Conservation (phyloP, 2,113 vertebrate species). For the Sturnus vulgaris region DNA sequence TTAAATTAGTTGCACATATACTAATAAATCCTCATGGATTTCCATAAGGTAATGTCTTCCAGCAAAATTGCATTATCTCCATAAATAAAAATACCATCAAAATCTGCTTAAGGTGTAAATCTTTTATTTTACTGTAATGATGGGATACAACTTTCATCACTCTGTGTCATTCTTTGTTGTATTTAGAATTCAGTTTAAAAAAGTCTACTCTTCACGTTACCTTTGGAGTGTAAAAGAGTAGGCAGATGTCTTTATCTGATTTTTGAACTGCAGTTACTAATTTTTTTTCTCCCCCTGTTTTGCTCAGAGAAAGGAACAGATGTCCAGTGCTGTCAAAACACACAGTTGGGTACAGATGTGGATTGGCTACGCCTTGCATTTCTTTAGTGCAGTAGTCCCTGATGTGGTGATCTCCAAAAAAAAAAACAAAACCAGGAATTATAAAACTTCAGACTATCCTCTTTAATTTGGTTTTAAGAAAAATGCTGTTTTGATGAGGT, state of each 20-base stretch:
- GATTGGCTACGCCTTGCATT: not conserved
- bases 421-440: not conserved
- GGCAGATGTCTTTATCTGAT: not conserved
- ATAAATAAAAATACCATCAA: not conserved
- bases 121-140: not conserved
- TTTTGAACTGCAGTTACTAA: not conserved
- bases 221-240: not conserved
- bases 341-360: not conserved
- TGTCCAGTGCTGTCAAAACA: not conserved
- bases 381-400: not conserved
- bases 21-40: not conserved
- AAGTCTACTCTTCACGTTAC: not conserved
- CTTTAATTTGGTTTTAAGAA: not conserved
- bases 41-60: not conserved
- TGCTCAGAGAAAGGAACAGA: not conserved
- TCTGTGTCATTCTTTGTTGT: not conserved
- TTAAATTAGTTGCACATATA: not conserved
- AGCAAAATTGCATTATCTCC: not conserved
- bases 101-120: not conserved
- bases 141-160: not conserved
- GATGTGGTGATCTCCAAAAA: not conserved
- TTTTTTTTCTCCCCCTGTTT: fast-evolving
- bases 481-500: not conserved
- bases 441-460: not conserved
- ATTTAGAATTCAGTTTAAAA: not conserved